Evolutionary conservation across 2,797 vertebrate species (phyloP).

Genomic region (Sebastes kiyomatsui): DNA sequence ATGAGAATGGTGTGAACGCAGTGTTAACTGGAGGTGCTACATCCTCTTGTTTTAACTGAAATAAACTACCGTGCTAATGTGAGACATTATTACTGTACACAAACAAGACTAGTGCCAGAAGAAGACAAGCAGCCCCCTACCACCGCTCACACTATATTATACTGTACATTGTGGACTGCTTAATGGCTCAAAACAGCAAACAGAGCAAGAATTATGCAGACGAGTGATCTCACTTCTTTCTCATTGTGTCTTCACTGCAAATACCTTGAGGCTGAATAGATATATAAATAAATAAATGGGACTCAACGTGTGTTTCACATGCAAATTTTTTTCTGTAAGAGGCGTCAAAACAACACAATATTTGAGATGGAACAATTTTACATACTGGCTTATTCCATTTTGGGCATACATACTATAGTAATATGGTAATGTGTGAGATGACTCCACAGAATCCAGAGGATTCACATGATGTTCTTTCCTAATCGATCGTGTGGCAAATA

Average conservation of each 20-base stretch:
- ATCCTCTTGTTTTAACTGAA: neutral
- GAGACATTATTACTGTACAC: conserved; percentile 16
- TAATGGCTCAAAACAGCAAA: conserved; percentile 21
- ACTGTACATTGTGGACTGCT: neutral
- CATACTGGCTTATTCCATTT: neutral
- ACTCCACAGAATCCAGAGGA: neutral
- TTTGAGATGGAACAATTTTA: neutral
- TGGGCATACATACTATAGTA: neutral
- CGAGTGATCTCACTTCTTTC: conserved; percentile 1
- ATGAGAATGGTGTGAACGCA: neutral
- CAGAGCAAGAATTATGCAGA: conserved; percentile 10
- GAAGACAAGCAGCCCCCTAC: neutral
- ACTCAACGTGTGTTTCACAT: neutral
- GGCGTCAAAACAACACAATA: neutral
- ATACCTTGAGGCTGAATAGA: neutral
- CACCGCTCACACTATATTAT: neutral
- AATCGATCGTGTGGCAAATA: neutral
- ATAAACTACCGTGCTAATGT: conserved; percentile 10
- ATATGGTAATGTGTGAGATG: neutral
- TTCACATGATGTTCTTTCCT: neutral
- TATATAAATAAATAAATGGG: neutral
- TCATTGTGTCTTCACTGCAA: neutral
- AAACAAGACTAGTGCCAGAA: conserved; percentile 6
- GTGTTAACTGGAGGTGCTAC: neutral
- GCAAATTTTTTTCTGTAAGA: neutral